Evolutionary conservation across 1,140 invertebrate genomes (phyloP), one percentile per base, ranked within the genome.

Genomic region (Drosophila setifemur): DNA sequence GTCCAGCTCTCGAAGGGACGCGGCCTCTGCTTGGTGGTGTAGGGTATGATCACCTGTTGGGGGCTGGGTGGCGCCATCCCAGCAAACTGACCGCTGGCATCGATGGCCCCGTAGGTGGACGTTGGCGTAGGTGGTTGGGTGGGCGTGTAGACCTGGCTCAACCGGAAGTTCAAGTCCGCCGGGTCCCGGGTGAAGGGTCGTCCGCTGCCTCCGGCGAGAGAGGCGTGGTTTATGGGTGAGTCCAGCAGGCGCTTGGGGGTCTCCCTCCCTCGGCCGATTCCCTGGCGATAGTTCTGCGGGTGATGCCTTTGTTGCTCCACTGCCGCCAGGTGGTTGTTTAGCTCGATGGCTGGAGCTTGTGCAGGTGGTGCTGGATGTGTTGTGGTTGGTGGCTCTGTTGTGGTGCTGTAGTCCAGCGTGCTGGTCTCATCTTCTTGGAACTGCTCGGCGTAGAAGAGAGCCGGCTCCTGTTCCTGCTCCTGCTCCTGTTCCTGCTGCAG

Each of bases 41-140:
- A 96, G 0, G 95, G 95, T 57, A 96, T 94, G 25, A 96, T 95
- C 52, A 96, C 94, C 90, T 96, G 95, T 33, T 89, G 86, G 1
- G 67, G 60, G 31, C 88, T 74, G 42, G 89, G 75, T 45, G 90
- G 68, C 21, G 90, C 71, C 73, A 89, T 90, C 4, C 88, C 79
- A 1, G 89, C 81, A 42, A 45, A 89, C 21, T 90, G 75, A 2
- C 79, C 87, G 18, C 82, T 89, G 14, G 88, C 85, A 60, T 89
- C 78, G 35, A 89, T 81, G 44, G 88, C 76, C 7, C 82, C 77
- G 19, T 88, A 90, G 0, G 87, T 82, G 16, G 91, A 89, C 1
- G 91, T 90, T 12, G 85, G 85, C 35, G 73, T 88, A 0, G 83
- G 75, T 55, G 74, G 40, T 60, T 81, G 63, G 21, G 90, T 89